Conservation (phyloP, 2,797 vertebrate genomes). For the Parambassis ranga region DNA sequence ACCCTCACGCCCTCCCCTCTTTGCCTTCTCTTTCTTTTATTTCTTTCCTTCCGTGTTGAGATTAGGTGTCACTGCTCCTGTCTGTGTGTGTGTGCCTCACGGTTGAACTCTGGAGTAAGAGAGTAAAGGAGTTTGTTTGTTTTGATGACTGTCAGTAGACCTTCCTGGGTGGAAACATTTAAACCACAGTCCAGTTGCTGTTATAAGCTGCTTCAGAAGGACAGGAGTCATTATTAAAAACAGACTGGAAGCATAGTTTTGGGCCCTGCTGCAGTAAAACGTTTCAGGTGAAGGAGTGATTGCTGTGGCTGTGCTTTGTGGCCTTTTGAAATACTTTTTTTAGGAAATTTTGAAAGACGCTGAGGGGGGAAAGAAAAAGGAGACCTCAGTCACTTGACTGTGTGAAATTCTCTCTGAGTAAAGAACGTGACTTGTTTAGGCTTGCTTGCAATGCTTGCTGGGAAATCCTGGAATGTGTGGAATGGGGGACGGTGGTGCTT, state of each 20-base stretch:
- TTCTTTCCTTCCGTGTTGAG: constrained; percentile 52
- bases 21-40: constrained; percentile 33
- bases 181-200: constrained; percentile 59
- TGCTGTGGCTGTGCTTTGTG: neutral
- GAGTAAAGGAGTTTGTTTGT: constrained; percentile 65
- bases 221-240: constrained; percentile 49
- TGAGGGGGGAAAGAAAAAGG: constrained; percentile 64
- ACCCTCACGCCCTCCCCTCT: constrained; percentile 35
- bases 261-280: neutral
- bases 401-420: constrained; percentile 83
- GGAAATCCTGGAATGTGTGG: constrained; percentile 91
- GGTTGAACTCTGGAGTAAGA: constrained; percentile 53
- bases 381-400: constrained; percentile 76
- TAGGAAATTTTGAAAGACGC: neutral
- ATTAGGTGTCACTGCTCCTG: constrained; percentile 68
- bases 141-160: constrained; percentile 62
- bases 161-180: constrained; percentile 60
- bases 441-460: constrained; percentile 89
- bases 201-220: constrained; percentile 45
- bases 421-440: constrained; percentile 89
- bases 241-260: constrained; percentile 16
- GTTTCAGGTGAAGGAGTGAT: constrained; percentile 26
- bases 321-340: neutral
- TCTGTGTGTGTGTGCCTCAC: constrained; percentile 46
- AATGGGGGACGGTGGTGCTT: constrained; percentile 83